phyloP scores from a whole-genome alignment of 2,888 invertebrate genomes.

The Netelia melanura region DNA sequence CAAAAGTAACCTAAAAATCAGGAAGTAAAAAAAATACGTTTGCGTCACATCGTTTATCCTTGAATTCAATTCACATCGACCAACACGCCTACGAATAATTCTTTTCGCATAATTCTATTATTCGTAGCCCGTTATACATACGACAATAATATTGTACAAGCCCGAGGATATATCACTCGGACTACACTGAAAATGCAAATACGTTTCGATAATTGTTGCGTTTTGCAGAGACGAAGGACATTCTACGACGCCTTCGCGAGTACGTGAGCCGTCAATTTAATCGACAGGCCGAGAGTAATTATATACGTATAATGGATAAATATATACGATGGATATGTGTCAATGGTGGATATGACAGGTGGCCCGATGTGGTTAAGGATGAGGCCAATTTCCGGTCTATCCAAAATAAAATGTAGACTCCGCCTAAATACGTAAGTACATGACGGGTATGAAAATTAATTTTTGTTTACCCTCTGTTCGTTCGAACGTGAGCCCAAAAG shows the following conservation, averaged over 20 bases:
- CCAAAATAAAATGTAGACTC: neutral
- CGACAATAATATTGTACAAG: neutral
- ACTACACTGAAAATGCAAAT: no score
- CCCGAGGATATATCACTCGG: no score
- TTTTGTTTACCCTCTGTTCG: constrained; percentile 51
- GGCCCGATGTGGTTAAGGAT: neutral
- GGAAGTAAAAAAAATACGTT: neutral
- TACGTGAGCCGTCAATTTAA: neutral
- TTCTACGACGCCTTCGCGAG: neutral
- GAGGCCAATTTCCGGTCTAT: neutral
- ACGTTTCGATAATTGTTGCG: no score
- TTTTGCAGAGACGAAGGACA: neutral
- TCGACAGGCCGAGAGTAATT: no score
- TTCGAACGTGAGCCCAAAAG: constrained; percentile 62
- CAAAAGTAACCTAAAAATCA: neutral
- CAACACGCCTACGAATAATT: neutral
- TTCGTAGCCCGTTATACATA: neutral
- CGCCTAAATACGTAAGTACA: neutral
- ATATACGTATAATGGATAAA: no score
- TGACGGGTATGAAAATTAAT: constrained; percentile 7
- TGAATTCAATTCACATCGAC: constrained; percentile 47
- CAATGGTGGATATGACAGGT: no score
- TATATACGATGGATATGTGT: no score
- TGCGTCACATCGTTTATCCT: constrained; percentile 12
- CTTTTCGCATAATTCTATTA: neutral